Percentiles rank a stretch among this genome's conserved stretches.
These are phyloP conservation scores for Panzeria rudis DNA, from an alignment of 2,888 invertebrate genomes.

Conservation along the genomic window DNA sequence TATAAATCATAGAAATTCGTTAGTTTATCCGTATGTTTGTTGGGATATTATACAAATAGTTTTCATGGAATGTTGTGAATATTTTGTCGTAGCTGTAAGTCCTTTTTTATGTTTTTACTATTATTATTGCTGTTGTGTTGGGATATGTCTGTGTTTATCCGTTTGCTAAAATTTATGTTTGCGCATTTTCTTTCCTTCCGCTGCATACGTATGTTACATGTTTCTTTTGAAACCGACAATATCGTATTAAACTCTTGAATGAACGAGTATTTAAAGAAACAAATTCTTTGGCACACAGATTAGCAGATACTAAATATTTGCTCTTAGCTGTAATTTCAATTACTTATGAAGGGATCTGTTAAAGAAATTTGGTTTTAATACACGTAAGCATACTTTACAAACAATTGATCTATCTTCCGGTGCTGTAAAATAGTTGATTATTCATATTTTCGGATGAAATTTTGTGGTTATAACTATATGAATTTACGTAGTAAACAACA, in stretches of 20 bases:
- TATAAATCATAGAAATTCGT: not conserved
- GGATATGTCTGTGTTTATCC: constrained; percentile 76
- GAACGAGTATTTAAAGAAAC: not conserved
- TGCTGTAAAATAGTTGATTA: too few relatives aligned
- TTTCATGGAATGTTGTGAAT: constrained; percentile 44
- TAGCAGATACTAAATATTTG: not conserved
- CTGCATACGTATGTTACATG: constrained; percentile 63
- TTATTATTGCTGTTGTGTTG: constrained; percentile 30
- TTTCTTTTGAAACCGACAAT: constrained; percentile 41
- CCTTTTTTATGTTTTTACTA: constrained; percentile 40
- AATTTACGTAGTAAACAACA: too few relatives aligned
- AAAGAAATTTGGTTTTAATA: too few relatives aligned
- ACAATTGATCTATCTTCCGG: too few relatives aligned
- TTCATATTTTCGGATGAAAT: too few relatives aligned
- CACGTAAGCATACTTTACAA: too few relatives aligned
- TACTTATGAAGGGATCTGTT: too few relatives aligned
- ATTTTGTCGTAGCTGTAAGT: constrained; percentile 28
- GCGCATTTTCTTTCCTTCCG: constrained; percentile 76
- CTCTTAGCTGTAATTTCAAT: not conserved
- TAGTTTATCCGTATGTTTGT: not conserved
- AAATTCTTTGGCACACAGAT: not conserved
- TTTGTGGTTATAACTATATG: too few relatives aligned
- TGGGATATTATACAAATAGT: constrained; percentile 34
- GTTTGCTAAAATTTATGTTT: constrained; percentile 78
- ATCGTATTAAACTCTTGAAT: not conserved